Evolutionary conservation across 2,797 vertebrate species (phyloP).

Genomic region (Sebastes minor): DNA sequence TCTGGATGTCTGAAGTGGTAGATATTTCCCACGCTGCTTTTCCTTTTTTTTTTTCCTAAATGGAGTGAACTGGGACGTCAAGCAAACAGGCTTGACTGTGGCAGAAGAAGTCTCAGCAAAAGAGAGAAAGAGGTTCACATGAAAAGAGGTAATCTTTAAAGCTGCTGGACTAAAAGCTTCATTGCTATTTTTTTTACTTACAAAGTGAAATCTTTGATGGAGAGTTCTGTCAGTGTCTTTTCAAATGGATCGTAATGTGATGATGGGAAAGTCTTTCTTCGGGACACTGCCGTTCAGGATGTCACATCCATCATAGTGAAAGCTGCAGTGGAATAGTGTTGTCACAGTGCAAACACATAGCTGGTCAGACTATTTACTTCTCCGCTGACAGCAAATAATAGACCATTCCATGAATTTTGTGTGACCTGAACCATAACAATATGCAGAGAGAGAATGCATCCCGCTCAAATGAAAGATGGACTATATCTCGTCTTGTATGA

Average conservation of each 20-base stretch:
- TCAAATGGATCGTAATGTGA: conserved; percentile 25
- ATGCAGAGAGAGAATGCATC: conserved; percentile 17
- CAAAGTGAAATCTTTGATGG: not conserved
- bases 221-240: not conserved
- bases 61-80: conserved; percentile 28
- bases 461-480: conserved; percentile 6
- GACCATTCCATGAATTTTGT: conserved; percentile 30
- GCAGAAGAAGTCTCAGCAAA: conserved; percentile 25
- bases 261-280: conserved; percentile 16
- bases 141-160: conserved; percentile 28
- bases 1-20: conserved; percentile 45
- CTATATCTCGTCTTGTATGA: conserved; percentile 7
- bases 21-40: conserved; percentile 57
- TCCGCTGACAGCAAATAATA: conserved; percentile 23
- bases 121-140: conserved; percentile 14
- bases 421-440: conserved; percentile 7
- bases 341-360: conserved; percentile 48
- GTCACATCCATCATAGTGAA: conserved; percentile 33
- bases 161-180: conserved; percentile 1
- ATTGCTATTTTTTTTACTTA: not conserved
- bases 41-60: conserved; percentile 2
- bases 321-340: conserved; percentile 27
- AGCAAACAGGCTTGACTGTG: conserved; percentile 29
- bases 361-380: conserved; percentile 33
- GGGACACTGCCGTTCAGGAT: conserved; percentile 5